These are phyloP conservation scores for Pterocles orientalis DNA, from an alignment of 2,113 vertebrate species.

Conservation along the genomic window DNA sequence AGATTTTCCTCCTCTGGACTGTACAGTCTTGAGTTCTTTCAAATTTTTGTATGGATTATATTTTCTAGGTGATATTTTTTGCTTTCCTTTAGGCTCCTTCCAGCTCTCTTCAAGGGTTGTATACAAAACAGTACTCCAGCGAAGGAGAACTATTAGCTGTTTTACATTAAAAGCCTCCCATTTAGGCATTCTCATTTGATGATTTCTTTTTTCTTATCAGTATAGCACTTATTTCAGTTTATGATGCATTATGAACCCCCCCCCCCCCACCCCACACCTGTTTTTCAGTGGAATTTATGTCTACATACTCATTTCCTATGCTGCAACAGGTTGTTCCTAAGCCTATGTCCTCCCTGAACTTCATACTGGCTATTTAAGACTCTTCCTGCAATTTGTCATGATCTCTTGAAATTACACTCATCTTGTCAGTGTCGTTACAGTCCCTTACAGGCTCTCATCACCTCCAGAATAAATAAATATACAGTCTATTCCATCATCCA, in stretches of 20 bases:
- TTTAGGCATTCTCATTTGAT: neutral
- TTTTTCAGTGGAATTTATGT: neutral
- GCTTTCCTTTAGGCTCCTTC: neutral
- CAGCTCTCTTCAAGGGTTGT: neutral
- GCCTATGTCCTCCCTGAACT: neutral
- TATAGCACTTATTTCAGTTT: neutral
- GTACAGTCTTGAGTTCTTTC: neutral
- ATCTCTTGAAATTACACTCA: neutral
- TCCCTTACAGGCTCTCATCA: too few species aligned
- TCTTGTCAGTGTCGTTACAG: too few species aligned
- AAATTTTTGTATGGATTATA: neutral
- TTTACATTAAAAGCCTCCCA: neutral
- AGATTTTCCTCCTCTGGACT: neutral
- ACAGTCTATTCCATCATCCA: too few species aligned
- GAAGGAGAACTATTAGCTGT: neutral
- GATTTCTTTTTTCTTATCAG: neutral
- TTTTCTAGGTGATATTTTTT: neutral
- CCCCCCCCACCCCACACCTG: neutral
- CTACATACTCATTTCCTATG: neutral
- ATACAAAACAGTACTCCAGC: neutral
- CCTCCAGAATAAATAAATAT: too few species aligned
- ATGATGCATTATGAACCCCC: neutral
- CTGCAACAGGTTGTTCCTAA: neutral
- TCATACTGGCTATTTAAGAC: neutral
- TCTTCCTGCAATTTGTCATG: neutral